These are phyloP conservation scores for Anadara kagoshimensis DNA, from an alignment of 1,140 invertebrate species.

Conservation along the genomic window DNA sequence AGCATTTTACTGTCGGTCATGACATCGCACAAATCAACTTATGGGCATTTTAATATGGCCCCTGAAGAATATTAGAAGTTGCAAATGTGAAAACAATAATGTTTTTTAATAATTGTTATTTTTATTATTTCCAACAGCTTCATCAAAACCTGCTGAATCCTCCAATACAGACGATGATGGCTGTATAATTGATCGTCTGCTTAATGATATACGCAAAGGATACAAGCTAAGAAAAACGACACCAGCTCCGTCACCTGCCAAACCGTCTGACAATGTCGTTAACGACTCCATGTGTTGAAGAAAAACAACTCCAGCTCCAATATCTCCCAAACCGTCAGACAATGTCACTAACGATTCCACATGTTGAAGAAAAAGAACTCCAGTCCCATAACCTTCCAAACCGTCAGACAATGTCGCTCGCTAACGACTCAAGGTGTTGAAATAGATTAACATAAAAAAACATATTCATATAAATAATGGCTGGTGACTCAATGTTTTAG, in stretches of 20 bases:
- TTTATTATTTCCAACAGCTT: constrained; percentile 20
- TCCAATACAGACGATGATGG: constrained; percentile 55
- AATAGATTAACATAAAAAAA: no score
- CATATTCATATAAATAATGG: no score
- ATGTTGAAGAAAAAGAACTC: constrained; percentile 47
- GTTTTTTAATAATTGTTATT: not conserved
- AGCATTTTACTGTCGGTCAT: no score
- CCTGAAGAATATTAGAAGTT: not conserved
- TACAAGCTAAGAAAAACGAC: constrained; percentile 61
- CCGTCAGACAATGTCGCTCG: no score
- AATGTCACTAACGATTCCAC: no score
- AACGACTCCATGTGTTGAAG: no score
- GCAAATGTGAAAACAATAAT: not conserved
- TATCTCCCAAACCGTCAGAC: no score
- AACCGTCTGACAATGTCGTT: no score
- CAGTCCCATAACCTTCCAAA: not conserved
- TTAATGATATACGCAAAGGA: constrained; percentile 63
- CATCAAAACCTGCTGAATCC: constrained; percentile 17
- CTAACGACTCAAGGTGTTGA: no score
- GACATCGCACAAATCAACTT: not conserved
- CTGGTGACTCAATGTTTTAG: no score
- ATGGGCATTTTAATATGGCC: not conserved
- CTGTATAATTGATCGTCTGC: constrained; percentile 65
- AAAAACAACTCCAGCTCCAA: constrained; percentile 44
- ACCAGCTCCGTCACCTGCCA: not conserved